Base-by-base conservation (phyloP, 2,888 invertebrate species). In the Patella ulyssiponensis region DNA sequence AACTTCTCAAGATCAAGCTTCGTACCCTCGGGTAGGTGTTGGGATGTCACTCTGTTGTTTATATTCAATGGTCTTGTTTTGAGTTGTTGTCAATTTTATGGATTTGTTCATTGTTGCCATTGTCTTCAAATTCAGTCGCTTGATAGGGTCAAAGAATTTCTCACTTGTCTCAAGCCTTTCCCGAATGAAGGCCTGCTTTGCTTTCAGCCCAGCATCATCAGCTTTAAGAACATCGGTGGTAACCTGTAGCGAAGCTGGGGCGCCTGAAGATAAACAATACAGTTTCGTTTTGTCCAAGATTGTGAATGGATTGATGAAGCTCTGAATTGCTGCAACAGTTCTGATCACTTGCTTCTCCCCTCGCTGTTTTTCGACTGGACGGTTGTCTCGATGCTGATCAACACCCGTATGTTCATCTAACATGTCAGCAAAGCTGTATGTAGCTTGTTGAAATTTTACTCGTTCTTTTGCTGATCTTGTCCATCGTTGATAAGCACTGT, bases 401-500 rank as follows among this genome's bases (percentile, higher is more conserved):
- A 77, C 76, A 69, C 0, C 2, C 51, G 56, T 51, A 14, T 69
- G 17, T 4, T 78, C 78, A 14, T 27, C 27, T 44, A 79, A 44
- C 81, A 82, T 84, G 20, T 80, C 80, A 51, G 33, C 33, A 7
- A 33, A 33, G 33, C 33, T 33, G 75, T 80, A 70, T 53, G 79
- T 76, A 3, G 74, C 71, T 11, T 76, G 51, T n/a, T 74, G 71
- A 78, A 76, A 81, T 64, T 79, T 69, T 15, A 76, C 75, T 51
- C 78, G 15, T 51, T 76, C 78, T 64, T 77, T 78, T 23, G 80
- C 77, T 20, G 80, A 75, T 53, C 77, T 52, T 2, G 77, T 76
- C 81, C 81, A 82, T 33, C 83, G 15, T 73, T 81, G 81, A 64
- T 84, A 83, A 5, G 82, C 78, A 33, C 71, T 56, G 64, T 79